Conservation (phyloP, 2,888 invertebrate genomes). For the Osmoderma eremita region DNA sequence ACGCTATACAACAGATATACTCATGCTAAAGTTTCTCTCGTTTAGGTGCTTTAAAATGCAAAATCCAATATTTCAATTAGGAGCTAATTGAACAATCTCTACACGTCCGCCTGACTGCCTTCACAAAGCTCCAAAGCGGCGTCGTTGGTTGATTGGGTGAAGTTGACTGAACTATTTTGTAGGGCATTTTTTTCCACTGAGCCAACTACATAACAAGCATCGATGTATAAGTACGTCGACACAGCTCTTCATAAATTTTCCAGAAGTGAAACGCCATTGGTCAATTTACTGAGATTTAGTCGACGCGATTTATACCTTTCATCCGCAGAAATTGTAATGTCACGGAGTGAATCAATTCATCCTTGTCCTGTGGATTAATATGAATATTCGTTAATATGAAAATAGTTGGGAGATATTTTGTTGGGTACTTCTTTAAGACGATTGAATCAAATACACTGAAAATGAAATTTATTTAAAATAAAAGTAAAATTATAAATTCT, state of each 20-base stretch:
- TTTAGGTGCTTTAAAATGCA: not conserved
- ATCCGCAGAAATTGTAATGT: not conserved
- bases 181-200: not conserved
- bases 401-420: too few species aligned
- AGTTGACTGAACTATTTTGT: constrained; percentile 21
- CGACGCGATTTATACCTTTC: constrained; percentile 1
- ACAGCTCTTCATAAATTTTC: not conserved
- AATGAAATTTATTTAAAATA: too few species aligned
- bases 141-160: not conserved
- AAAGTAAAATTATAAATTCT: too few species aligned
- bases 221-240: not conserved
- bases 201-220: not conserved
- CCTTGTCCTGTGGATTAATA: too few species aligned
- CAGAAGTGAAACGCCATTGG: not conserved
- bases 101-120: not conserved
- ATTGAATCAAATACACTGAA: too few species aligned
- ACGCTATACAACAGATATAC: too few species aligned
- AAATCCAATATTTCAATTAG: constrained; percentile 10
- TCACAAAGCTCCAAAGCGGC: not conserved
- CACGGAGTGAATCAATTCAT: too few species aligned
- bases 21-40: not conserved
- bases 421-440: too few species aligned
- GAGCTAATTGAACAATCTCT: constrained; percentile 7
- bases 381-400: too few species aligned
- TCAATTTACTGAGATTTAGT: not conserved